Evolutionary conservation across 2,888 invertebrate genomes (phyloP), one percentile per base, ranked within the genome.

Genomic region (Meloe dianella): DNA sequence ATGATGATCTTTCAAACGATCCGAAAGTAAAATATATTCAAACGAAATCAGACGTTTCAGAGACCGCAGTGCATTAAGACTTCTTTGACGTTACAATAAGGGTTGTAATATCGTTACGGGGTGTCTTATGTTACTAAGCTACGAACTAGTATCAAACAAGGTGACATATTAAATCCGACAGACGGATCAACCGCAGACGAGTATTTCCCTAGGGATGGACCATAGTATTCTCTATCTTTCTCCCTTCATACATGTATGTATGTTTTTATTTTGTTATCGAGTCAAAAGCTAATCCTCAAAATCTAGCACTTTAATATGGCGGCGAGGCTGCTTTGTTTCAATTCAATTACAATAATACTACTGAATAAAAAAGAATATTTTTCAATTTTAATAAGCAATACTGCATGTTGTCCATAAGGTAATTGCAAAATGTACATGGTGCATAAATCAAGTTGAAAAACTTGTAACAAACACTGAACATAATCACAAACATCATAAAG

Each of bases 401-500:
- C 41, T 5, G 41, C n/a, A 5, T 24, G 51, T 51, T 51, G 63
- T 51, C 65, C 59, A 70, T 69, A 71, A 65, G 71, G 67, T 68
- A 72, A 70, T 74, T 71, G 71, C 70, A 67, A 65, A 70, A 71
- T 72, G 69, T 66, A 70, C 71, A 56, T 47, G 38, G 73, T 66
- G 67, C 69, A 76, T 77, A 76, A 76, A 77, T 77, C 77, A 77
- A 73, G 66, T 69, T 67, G 64, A 63, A 74, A 75, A 74, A 73
- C 71, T 71, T 73, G 74, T 73, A 77, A 71, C 76, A 71, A 78
- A 77, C 74, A 70, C 72, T 72, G 70, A 78, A 77, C 78, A 78
- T 79, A 77, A 78, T 78, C 75, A 75, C 75, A 75, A 76, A 79
- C 78, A 78, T 78, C 79, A 79, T 79, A 78, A 79, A 79, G 75